These are phyloP conservation scores for Encarsia formosa DNA, from an alignment of 2,888 invertebrate species.

Conservation along the genomic window DNA sequence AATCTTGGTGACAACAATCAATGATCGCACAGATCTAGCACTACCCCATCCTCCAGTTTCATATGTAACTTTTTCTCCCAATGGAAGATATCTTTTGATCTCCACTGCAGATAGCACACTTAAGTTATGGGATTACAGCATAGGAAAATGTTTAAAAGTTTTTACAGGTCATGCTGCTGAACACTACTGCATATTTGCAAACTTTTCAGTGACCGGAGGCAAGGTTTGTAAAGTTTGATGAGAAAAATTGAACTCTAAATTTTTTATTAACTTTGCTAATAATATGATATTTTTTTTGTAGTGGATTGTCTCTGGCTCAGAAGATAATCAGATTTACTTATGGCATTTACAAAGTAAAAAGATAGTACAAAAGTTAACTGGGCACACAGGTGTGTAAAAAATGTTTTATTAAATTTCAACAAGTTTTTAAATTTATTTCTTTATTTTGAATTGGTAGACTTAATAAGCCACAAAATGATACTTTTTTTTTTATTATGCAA, in stretches of 20 bases:
- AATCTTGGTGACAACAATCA: constrained; percentile 92
- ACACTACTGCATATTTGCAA: constrained; percentile 99
- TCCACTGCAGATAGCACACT: constrained; percentile 97
- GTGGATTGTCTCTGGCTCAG: constrained; percentile 99
- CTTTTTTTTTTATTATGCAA: too few species aligned
- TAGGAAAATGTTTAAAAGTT: constrained; percentile 98
- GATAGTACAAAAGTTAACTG: constrained; percentile 95
- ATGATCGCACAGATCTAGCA: not conserved
- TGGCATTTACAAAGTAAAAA: constrained; percentile 99
- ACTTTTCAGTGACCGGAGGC: constrained; percentile 99
- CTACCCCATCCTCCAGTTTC: constrained; percentile 84
- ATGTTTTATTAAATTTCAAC: not conserved
- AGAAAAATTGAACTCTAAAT: not conserved
- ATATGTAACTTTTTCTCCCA: constrained; percentile 99
- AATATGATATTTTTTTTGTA: constrained; percentile 49
- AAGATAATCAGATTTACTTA: constrained; percentile 97
- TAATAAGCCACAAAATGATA: too few species aligned
- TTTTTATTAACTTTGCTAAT: not conserved
- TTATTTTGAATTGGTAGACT: too few species aligned
- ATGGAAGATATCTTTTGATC: constrained; percentile 98
- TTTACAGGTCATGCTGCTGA: constrained; percentile 98
- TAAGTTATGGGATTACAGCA: constrained; percentile 98
- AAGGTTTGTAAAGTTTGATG: constrained; percentile 62
- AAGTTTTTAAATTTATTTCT: not conserved
- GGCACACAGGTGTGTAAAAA: constrained; percentile 82